Evolutionary conservation across 1,140 invertebrate species (phyloP).

Genomic region (Oreohelix idahoensis): DNA sequence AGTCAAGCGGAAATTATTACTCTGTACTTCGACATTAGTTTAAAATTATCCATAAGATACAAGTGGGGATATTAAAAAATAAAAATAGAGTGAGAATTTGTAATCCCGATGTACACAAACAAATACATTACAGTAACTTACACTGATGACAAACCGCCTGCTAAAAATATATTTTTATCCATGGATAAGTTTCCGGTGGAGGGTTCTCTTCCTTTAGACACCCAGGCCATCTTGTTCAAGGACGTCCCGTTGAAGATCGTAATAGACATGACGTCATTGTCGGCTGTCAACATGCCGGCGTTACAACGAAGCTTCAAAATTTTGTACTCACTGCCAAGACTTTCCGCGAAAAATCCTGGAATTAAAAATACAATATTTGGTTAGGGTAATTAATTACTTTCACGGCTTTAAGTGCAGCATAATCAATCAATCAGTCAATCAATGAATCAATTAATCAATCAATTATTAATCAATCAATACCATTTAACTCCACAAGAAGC

Average conservation of each 20-base stretch:
- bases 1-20: too few relatives aligned
- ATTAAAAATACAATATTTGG: too few relatives aligned
- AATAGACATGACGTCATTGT: background rate
- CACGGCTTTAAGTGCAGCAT: too few relatives aligned
- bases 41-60: too few relatives aligned
- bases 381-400: too few relatives aligned
- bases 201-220: background rate
- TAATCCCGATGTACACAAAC: background rate
- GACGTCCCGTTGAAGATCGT: slow-evolving; percentile 7
- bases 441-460: too few relatives aligned
- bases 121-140: background rate
- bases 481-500: too few relatives aligned
- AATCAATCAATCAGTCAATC: too few relatives aligned
- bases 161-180: slow-evolving; percentile 1
- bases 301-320: background rate
- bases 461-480: too few relatives aligned
- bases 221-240: slow-evolving; percentile 13
- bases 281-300: background rate
- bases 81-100: too few relatives aligned
- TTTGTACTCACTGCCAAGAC: background rate
- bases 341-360: background rate
- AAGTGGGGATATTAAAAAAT: too few relatives aligned
- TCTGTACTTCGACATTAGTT: too few relatives aligned
- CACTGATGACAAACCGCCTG: background rate
- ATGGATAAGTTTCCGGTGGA: background rate